A percentile compares a stretch with the other conserved stretches of the same genome.
Evolutionary conservation across 2,888 invertebrate genomes (phyloP).

Genomic region (Trissoscelio sp.): DNA sequence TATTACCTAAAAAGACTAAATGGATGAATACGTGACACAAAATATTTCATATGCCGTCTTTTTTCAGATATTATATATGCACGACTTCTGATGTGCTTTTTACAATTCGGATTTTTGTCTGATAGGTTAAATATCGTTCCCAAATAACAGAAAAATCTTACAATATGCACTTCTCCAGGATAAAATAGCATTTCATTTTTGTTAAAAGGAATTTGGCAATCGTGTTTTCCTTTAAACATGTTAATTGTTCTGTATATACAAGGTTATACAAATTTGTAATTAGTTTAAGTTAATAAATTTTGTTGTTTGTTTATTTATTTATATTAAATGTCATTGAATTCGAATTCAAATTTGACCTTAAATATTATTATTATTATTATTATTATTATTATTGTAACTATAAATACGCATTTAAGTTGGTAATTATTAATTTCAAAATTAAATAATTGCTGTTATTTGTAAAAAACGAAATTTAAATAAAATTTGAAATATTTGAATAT

Average conservation of each 20-base stretch:
- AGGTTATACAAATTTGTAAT: too few relatives aligned
- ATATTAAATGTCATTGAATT: too few relatives aligned
- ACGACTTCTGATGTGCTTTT: conserved; percentile 78
- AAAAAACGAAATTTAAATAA: too few relatives aligned
- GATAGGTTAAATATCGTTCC: conserved; percentile 77
- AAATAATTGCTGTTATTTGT: too few relatives aligned
- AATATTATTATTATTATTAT: too few relatives aligned
- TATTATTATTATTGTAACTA: too few relatives aligned
- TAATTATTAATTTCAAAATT: too few relatives aligned
- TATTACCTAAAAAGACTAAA: conserved; percentile 81
- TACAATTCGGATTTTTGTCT: conserved; percentile 76
- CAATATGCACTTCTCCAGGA: conserved; percentile 70
- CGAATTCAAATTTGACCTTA: too few relatives aligned
- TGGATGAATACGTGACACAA: conserved; percentile 78
- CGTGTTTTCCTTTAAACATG: conserved; percentile 71
- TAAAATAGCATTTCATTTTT: conserved; percentile 73
- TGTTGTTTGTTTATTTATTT: too few relatives aligned
- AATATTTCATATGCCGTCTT: conserved; percentile 75
- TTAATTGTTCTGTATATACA: background rate
- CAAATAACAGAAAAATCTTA: conserved; percentile 61
- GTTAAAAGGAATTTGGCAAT: conserved; percentile 74
- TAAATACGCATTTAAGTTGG: too few relatives aligned
- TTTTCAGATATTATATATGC: conserved; percentile 77
- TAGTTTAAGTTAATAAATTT: too few relatives aligned
- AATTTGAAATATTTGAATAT: too few relatives aligned